Conservation (phyloP, 1,140 invertebrate species). For the Pararge aegeria region DNA sequence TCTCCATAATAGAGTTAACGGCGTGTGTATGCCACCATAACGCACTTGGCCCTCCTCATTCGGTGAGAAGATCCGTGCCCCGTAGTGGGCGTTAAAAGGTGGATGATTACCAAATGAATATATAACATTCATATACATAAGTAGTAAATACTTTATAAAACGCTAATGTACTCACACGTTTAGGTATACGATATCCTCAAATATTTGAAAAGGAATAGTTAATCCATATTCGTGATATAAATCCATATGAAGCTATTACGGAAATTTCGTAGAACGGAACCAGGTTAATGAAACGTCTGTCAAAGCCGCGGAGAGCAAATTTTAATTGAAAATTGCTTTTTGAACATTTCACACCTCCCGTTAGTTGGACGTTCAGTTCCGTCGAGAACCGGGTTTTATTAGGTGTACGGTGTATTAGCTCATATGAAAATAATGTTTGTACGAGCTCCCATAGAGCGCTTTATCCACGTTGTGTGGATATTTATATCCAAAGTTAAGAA, state of each 20-base stretch:
- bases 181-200: neutral
- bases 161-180: neutral
- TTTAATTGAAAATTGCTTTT: conserved; percentile 67
- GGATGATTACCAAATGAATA: too few species aligned
- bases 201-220: neutral
- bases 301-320: conserved; percentile 50
- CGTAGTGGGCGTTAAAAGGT: too few species aligned
- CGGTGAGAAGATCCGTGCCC: too few species aligned
- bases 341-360: conserved; percentile 48
- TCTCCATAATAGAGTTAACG: too few species aligned
- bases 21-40: too few species aligned
- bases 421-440: conserved; percentile 3
- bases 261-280: conserved; percentile 43
- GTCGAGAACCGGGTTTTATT: conserved; percentile 17
- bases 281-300: conserved; percentile 73
- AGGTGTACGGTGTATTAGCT: conserved; percentile 24
- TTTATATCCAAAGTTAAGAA: neutral
- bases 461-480: neutral
- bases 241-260: conserved; percentile 29
- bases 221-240: neutral
- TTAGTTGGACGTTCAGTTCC: conserved; percentile 31
- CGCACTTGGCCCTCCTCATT: too few species aligned
- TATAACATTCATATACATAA: too few species aligned
- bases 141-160: too few species aligned
- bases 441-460: neutral